phyloP scores from a whole-genome alignment of 2,113 vertebrate genomes.

The Corynorhinus townsendii region DNA sequence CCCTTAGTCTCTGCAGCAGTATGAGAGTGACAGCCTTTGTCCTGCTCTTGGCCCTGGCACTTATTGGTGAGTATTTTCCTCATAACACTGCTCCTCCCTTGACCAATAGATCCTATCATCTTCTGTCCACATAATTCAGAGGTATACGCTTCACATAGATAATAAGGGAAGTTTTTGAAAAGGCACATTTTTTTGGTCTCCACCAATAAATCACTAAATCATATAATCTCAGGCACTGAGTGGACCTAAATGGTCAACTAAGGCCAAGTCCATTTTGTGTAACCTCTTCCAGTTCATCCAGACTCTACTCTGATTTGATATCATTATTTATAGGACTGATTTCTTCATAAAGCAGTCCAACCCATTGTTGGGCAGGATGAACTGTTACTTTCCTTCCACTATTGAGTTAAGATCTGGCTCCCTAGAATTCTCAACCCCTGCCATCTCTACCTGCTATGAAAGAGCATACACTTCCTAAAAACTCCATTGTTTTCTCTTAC shows the following conservation, averaged over 20 bases:
- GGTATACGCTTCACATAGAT: background rate
- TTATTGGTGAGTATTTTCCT: slow-evolving; percentile 37
- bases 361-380: background rate
- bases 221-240: background rate
- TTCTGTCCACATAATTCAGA: background rate
- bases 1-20: background rate
- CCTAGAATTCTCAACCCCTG: background rate
- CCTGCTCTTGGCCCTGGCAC: background rate
- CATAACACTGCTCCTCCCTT: background rate
- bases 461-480: background rate
- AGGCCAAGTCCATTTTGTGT: background rate
- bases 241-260: background rate
- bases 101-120: background rate
- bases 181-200: background rate
- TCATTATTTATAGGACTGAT: background rate
- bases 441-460: background rate
- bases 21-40: background rate
- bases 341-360: background rate
- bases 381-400: background rate
- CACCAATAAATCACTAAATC: background rate
- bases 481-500: background rate
- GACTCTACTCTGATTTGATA: background rate
- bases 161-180: background rate
- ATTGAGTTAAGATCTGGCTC: background rate
- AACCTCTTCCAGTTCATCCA: background rate